A percentile compares a stretch with the other conserved stretches of the same genome.
Conservation (phyloP, 2,888 invertebrate species). For the Hirtodrosophila duncani region DNA sequence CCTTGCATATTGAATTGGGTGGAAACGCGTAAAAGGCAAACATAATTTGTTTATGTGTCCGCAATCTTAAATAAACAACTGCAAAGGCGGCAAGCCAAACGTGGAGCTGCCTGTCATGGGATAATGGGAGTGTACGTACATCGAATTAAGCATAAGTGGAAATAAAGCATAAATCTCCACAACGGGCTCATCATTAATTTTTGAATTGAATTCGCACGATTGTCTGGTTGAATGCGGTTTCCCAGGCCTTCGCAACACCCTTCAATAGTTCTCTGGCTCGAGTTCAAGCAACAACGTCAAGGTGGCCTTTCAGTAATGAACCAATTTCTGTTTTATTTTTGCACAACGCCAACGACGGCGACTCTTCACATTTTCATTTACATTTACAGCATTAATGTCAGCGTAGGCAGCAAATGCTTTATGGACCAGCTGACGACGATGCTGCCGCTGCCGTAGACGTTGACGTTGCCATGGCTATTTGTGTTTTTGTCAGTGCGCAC, state of each 20-base stretch:
- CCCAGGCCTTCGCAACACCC: slow-evolving; percentile 55
- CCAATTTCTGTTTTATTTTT: slow-evolving; percentile 62
- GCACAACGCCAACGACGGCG: slow-evolving; percentile 16
- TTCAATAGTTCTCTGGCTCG: slow-evolving; percentile 63
- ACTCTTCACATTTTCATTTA: not conserved
- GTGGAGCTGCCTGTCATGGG: slow-evolving; percentile 2
- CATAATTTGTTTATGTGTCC: slow-evolving; percentile 17
- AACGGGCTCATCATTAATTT: not conserved
- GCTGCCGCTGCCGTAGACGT: slow-evolving; percentile 6
- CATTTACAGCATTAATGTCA: slow-evolving; percentile 48
- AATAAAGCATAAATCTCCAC: slow-evolving; percentile 9
- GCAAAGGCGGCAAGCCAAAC: too few species aligned
- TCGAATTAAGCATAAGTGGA: slow-evolving; percentile 25
- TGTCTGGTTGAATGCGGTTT: not conserved
- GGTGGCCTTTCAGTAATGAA: slow-evolving; percentile 66
- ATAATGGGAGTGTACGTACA: not conserved
- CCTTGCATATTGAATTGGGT: slow-evolving; percentile 3
- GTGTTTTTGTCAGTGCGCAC: slow-evolving; percentile 17
- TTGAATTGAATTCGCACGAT: not conserved
- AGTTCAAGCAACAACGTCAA: slow-evolving; percentile 71
- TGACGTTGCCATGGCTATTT: slow-evolving; percentile 25
- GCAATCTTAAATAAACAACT: too few species aligned
- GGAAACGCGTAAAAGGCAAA: slow-evolving; percentile 7
- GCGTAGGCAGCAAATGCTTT: slow-evolving; percentile 44
- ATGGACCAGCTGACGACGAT: slow-evolving; percentile 56